Evolutionary conservation across 2,113 vertebrate genomes (phyloP), one percentile per base, ranked within the genome.

Genomic region (Cottus gobio): DNA sequence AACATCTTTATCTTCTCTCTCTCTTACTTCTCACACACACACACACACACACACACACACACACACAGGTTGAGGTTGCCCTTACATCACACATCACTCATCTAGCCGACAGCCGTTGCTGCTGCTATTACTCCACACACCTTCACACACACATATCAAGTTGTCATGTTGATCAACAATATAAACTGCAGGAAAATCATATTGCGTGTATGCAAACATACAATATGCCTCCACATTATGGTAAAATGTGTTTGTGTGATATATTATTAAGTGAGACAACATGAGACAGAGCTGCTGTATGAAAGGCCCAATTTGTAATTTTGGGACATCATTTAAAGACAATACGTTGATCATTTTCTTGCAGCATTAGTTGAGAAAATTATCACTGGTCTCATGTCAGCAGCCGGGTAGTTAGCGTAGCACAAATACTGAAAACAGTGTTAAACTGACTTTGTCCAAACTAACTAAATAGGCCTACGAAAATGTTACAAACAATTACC

Each of bases 1-100:
- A 86, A 83, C 72, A 75, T 85, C 79, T 93, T 83, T 80, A 91
- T 90, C 84, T 73, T 61, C 68, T 65, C 52, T 83, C 52, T 83
- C 72, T 79, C 76, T 79, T 37, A 60, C 62, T 11, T 50, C 61
- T 68, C 68, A 34, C 65, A 64, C 39, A 36, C 26, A 65, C 46
- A 62, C 18, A 58, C 62, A 22, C 50, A 54, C 42, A 48, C 66
- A 52, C 30, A 60, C 57, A 72, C 63, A 67, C 75, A 70, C 57
- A 72, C 37, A 57, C 54, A 71, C 24, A 39, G 36, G 8, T 83
- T 76, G 68, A 84, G 36, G 48, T 76, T 85, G 76, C 58, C 42
- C 46, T 77, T 64, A 75, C 64, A 86, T 58, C 46, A 37, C 72
- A 80, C 87, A 91, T 86, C 79, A 86, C 79, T 91, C 78, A 85